Base-by-base conservation (phyloP, 2,797 vertebrate species). In the Falco rusticolus region DNA sequence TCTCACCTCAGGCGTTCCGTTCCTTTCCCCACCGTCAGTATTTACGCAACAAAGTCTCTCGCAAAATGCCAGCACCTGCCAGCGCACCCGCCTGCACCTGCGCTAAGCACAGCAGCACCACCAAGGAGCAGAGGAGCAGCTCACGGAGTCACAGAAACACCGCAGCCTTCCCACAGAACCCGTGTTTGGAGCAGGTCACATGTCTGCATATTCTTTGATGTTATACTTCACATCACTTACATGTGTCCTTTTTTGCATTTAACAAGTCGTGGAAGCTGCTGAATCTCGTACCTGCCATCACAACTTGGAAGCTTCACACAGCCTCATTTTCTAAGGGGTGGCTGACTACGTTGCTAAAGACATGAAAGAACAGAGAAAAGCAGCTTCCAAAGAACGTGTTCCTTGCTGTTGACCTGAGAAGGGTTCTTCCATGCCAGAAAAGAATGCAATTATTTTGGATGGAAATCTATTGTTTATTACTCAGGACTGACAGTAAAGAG, bases 161-260 rank as follows among this genome's bases (percentile, higher is more conserved):
- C 9, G 13, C 0, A 10, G 7, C 18, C 29, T 3, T 60, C 51
- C 82, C 8, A 4, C 4, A 0, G 3, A 12, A 18, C 7, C 9
- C 26, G 17, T 33, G 45, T 7, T 45, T 31, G 11, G 9, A 51
- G 43, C 24, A 33, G 56, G 43, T 25, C 43, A 54, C 45, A 5
- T 4, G 4, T 7, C 54, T 60, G 15, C 15, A 76, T 3, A 1
- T 11, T 43, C 47, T n/a, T 11, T n/a, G 10, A 54, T 7, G 33
- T 45, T 26, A 10, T 2, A 29, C n/a, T 39, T 31, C 5, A 6
- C 1, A 1, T 51, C 64, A 22, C 10, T 29, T 53, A 11, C 0
- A 0, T 3, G 8, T 45, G 17, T 10, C 17, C 7, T 31, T 26
- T 45, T 20, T 34, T 10, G 1, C 21, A 87, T 59, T 61, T 47